These are phyloP conservation scores for Notodonta ziczac DNA, from an alignment of 2,888 invertebrate species.

Conservation along the genomic window DNA sequence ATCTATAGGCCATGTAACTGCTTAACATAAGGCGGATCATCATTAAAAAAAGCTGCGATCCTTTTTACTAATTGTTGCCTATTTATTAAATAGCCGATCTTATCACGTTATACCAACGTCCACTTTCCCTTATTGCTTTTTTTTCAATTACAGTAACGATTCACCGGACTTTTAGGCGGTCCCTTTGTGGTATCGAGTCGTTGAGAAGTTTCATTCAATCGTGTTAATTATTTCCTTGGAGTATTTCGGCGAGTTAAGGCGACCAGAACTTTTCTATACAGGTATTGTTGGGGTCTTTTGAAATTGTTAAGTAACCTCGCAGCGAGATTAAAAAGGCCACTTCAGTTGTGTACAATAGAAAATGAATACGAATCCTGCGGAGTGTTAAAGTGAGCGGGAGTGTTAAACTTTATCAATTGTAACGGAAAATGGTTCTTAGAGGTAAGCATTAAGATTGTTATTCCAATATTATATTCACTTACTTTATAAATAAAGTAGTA, in stretches of 20 bases:
- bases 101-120: constrained; percentile 28
- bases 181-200: constrained; percentile 54
- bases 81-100: neutral
- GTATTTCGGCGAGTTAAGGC: constrained; percentile 36
- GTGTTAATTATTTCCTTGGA: constrained; percentile 65
- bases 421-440: constrained; percentile 18
- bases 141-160: constrained; percentile 57
- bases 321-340: constrained; percentile 42
- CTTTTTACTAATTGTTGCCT: neutral
- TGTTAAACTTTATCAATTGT: constrained; percentile 29
- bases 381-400: constrained; percentile 23
- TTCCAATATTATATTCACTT: no score
- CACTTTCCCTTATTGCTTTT: constrained; percentile 34
- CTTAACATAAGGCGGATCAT: no score
- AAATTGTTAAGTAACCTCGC: constrained; percentile 44
- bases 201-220: constrained; percentile 58
- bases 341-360: constrained; percentile 33
- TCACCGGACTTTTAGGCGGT: constrained; percentile 45
- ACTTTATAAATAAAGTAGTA: neutral
- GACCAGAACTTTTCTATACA: constrained; percentile 45
- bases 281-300: constrained; percentile 48
- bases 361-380: constrained; percentile 38
- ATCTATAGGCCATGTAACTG: no score
- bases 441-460: neutral
- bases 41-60: no score